These are phyloP conservation scores for Trissonchulus latispiculum DNA, from an alignment of 2,888 invertebrate genomes.

Conservation along the genomic window DNA sequence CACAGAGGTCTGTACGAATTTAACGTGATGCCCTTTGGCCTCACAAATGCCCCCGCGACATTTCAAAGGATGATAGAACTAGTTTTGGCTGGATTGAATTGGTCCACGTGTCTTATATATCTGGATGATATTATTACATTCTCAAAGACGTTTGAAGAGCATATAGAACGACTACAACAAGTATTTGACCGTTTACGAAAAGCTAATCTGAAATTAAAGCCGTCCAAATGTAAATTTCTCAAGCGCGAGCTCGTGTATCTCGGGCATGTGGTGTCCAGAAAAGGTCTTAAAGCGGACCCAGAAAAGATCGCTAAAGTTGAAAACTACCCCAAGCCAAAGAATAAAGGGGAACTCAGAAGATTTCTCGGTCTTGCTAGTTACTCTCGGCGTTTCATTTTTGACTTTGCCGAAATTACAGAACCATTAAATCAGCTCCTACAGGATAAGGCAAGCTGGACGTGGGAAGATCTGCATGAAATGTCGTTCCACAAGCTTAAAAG, in stretches of 20 bases:
- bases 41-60: neutral
- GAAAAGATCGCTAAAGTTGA: neutral
- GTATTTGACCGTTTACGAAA: neutral
- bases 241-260: neutral
- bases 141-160: neutral
- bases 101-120: neutral
- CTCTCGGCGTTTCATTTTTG: neutral
- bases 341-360: neutral
- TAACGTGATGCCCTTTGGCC: neutral
- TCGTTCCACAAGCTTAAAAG: neutral
- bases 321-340: neutral
- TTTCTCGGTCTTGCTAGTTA: conserved; percentile 9
- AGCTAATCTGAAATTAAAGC: neutral
- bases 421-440: neutral
- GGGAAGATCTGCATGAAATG: neutral
- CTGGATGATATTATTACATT: neutral
- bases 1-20: neutral
- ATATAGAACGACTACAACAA: neutral
- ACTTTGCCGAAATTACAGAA: neutral
- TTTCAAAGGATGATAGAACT: neutral
- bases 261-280: neutral
- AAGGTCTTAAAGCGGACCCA: neutral
- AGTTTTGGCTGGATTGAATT: neutral
- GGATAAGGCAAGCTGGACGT: neutral
- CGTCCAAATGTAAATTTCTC: neutral